Conservation (phyloP, 2,888 invertebrate species). For the Diabrotica balteata region DNA sequence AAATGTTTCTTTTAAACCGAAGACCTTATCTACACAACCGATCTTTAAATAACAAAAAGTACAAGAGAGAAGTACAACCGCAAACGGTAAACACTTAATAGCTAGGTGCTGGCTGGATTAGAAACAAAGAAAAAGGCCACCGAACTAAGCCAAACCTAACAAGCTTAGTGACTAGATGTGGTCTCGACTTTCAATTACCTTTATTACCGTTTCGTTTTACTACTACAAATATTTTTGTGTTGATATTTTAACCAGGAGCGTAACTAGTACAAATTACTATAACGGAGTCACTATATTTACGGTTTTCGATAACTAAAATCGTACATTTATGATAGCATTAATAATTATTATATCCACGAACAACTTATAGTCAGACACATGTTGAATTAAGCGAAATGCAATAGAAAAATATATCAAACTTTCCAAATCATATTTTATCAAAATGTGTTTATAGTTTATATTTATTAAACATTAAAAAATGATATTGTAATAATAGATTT, state of each 20-base stretch:
- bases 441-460: too few species aligned
- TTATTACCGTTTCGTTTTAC: conserved; percentile 1
- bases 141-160: conserved; percentile 9
- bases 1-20: conserved; percentile 10
- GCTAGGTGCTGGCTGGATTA: conserved; percentile 3
- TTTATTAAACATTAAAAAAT: too few species aligned
- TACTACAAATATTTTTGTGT: conserved; percentile 2
- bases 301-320: too few species aligned
- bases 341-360: too few species aligned
- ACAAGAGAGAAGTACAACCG: background rate
- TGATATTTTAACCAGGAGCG: background rate
- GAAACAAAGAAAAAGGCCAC: conserved; percentile 12
- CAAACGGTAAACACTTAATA: conserved; percentile 8
- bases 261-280: background rate
- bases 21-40: conserved; percentile 1
- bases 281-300: too few species aligned
- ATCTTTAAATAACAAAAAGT: conserved; percentile 9
- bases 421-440: too few species aligned
- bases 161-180: background rate
- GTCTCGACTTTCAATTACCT: conserved; percentile 5
- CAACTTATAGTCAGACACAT: too few species aligned
- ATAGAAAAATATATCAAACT: too few species aligned
- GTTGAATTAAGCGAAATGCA: too few species aligned
- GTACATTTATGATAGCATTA: too few species aligned
- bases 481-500: too few species aligned